Evolutionary conservation across 2,113 vertebrate genomes (phyloP), one percentile per base, ranked within the genome.

Genomic region (Cromileptes altivelis): DNA sequence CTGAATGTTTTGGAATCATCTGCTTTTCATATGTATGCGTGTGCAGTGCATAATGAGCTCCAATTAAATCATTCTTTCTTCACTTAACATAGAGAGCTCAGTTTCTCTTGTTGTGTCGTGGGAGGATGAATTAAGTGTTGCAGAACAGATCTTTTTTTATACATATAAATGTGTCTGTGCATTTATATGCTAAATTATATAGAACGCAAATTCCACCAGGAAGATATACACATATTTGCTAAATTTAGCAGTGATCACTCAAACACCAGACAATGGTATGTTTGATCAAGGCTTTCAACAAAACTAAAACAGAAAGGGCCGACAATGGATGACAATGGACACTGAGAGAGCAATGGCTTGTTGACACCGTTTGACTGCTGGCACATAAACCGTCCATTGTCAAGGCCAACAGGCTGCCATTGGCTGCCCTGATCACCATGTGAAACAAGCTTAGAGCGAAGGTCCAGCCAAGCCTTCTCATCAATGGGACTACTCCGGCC

Each of bases 1-100:
- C 72, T 82, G 88, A 93, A 90, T 94, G 90, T 92, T 93, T 93
- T 79, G 85, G 85, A 94, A 86, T 91, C 78, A 75, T 90, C 76
- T 85, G 84, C 49, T 91, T 92, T 91, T 87, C 70, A 82, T 87
- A 92, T 89, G 89, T 85, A 89, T 91, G 91, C 64, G 21, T 82
- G 84, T 80, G 57, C 19, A 62, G 49, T 81, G 88, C 73, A 88
- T 93, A 94, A 95, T 92, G 90, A 94, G 90, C 75, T 75, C 86
- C 90, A 93, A 92, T 93, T 93, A 94, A 89, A 91, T 70, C 69
- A 72, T 87, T 85, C 76, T 85, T 76, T 80, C 33, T 83, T 80
- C 56, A 81, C 67, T 84, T 85, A 88, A 82, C 64, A 87, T 53
- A 50, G 49, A 76, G 70, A 77, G 81, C 82, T 60, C 15, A 49